Conservation (phyloP, 2,888 invertebrate species). For the Nomada fabriciana region DNA sequence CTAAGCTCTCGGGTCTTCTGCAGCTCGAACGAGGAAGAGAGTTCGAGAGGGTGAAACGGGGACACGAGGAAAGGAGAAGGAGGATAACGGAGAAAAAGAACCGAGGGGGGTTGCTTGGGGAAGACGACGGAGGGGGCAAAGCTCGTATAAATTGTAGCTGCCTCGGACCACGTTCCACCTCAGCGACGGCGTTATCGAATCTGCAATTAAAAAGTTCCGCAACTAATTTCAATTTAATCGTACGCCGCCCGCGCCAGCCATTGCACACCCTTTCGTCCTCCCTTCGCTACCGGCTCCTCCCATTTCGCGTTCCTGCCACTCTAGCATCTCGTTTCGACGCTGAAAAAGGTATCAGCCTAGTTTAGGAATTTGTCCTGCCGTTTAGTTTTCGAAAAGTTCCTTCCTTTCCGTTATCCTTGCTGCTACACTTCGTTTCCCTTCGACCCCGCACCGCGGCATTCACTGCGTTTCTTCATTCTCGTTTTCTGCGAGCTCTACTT, state of each 20-base stretch:
- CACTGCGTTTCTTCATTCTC: no score
- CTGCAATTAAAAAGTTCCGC: conserved; percentile 83
- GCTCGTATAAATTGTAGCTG: conserved; percentile 74
- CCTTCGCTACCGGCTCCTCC: not conserved
- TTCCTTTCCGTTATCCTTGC: no score
- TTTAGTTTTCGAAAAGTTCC: conserved; percentile 20
- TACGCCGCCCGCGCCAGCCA: conserved; percentile 60
- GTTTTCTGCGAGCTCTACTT: not conserved
- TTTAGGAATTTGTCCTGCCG: conserved; percentile 43
- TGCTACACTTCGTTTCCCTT: not conserved
- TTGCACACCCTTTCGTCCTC: conserved; percentile 19
- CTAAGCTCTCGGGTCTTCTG: conserved; percentile 47
- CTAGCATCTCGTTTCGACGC: conserved; percentile 21
- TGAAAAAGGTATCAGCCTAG: conserved; percentile 43
- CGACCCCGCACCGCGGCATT: not conserved
- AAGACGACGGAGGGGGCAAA: conserved; percentile 21
- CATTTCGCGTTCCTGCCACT: conserved; percentile 12
- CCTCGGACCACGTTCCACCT: conserved; percentile 50
- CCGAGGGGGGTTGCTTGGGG: not conserved
- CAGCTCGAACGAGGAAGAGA: conserved; percentile 12
- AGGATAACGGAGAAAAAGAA: not conserved
- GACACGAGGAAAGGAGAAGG: conserved; percentile 2
- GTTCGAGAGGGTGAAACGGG: not conserved
- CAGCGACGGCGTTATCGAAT: conserved; percentile 79
- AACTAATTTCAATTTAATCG: conserved; percentile 83